Evolutionary conservation across 2,888 invertebrate genomes (phyloP).

Genomic region (Brachylomia viminalis): DNA sequence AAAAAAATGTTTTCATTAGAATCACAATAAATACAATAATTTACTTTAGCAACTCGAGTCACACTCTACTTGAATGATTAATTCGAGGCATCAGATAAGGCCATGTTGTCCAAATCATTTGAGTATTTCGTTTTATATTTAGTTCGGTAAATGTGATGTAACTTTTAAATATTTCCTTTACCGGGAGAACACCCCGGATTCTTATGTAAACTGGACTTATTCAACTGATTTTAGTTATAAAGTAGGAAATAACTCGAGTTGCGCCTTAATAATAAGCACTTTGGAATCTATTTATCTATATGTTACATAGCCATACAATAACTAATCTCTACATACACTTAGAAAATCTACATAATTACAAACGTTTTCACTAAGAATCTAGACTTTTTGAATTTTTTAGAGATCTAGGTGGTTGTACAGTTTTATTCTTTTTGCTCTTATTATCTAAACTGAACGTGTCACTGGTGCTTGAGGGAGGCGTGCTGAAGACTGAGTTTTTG

Average conservation of each 20-base stretch:
- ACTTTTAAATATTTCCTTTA: not conserved
- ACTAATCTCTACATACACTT: constrained; percentile 88
- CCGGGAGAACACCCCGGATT: not conserved
- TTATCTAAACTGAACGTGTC: constrained; percentile 78
- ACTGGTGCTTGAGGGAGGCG: constrained; percentile 72
- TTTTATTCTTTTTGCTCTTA: constrained; percentile 83
- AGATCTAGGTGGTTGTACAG: constrained; percentile 80
- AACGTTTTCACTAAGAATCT: constrained; percentile 85
- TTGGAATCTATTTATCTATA: constrained; percentile 84
- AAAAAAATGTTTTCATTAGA: constrained; percentile 74
- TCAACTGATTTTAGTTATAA: not conserved
- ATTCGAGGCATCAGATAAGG: constrained; percentile 1
- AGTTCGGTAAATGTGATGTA: constrained; percentile 5
- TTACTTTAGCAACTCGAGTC: constrained; percentile 59
- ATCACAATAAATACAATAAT: constrained; percentile 79
- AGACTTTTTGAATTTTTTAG: constrained; percentile 88
- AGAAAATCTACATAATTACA: constrained; percentile 91
- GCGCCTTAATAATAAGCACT: constrained; percentile 78
- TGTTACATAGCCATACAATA: constrained; percentile 78
- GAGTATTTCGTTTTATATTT: constrained; percentile 16
- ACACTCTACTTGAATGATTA: constrained; percentile 20
- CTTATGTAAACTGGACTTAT: not conserved
- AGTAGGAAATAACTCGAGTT: constrained; percentile 44
- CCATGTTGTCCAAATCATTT: constrained; percentile 10
- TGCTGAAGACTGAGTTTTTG: constrained; percentile 82